phyloP scores from a whole-genome alignment of 2,797 vertebrate genomes.

The Cuniculus paca region DNA sequence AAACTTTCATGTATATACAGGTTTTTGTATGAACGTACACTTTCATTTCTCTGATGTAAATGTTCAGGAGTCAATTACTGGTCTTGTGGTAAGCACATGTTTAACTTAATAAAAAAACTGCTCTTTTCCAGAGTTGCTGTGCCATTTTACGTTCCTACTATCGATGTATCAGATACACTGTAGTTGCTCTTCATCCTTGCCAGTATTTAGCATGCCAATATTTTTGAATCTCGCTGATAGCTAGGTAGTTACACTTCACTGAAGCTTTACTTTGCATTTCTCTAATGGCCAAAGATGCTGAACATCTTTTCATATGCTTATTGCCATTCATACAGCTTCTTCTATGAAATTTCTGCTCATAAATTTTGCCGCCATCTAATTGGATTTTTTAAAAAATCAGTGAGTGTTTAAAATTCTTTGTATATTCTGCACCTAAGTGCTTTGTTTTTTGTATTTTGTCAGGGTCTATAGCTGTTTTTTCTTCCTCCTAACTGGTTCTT shows the following conservation, averaged over 20 bases:
- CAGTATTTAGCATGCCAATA: neutral
- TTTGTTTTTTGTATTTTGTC: conserved; percentile 16
- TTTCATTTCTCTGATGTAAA: neutral
- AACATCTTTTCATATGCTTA: neutral
- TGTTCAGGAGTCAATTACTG: neutral
- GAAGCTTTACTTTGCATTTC: conserved; percentile 32
- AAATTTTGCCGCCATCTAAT: conserved; percentile 3
- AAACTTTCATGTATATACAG: accelerated
- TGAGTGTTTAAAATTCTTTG: neutral
- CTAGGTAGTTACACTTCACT: neutral
- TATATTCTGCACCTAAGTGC: neutral
- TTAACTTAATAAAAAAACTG: neutral
- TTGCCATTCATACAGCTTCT: neutral
- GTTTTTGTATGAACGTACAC: neutral
- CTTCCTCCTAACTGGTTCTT: conserved; percentile 27
- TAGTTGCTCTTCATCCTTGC: neutral
- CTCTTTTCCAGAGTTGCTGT: neutral
- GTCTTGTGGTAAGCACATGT: neutral
- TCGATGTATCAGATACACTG: neutral
- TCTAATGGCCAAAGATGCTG: neutral
- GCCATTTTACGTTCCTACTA: neutral
- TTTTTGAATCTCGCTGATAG: neutral
- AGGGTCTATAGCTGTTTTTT: neutral
- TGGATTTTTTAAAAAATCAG: neutral
- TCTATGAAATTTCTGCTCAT: neutral